phyloP scores from a whole-genome alignment of 1,140 invertebrate genomes.

The Bombus soroeensis region DNA sequence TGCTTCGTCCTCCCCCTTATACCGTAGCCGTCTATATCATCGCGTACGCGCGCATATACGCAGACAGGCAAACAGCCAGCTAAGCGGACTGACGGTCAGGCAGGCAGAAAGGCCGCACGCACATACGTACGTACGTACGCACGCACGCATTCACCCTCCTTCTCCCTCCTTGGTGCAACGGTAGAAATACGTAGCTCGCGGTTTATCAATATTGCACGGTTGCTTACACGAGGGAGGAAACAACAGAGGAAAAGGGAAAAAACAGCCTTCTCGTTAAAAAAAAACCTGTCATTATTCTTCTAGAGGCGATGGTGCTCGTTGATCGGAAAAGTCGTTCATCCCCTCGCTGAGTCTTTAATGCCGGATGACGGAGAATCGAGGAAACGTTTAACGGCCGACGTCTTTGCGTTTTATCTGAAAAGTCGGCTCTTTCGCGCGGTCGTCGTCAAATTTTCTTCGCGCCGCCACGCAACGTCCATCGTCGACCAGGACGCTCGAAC shows the following conservation, averaged over 20 bases:
- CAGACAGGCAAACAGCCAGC: constrained; percentile 36
- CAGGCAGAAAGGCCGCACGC: background rate
- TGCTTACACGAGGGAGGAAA: constrained; percentile 59
- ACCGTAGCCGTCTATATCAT: constrained; percentile 29
- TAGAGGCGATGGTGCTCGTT: constrained; percentile 52
- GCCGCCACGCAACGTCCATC: too few species aligned
- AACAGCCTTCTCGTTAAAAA: constrained; percentile 56
- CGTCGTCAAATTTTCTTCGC: background rate
- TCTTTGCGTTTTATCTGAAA: background rate
- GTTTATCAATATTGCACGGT: constrained; percentile 70
- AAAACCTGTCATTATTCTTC: constrained; percentile 67
- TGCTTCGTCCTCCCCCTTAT: constrained; percentile 52
- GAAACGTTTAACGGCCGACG: background rate
- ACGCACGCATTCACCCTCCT: background rate
- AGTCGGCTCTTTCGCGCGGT: background rate
- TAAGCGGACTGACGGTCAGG: constrained; percentile 32
- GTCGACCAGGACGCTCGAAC: too few species aligned
- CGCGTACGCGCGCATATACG: constrained; percentile 7
- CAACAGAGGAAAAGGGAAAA: constrained; percentile 22
- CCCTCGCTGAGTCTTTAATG: constrained; percentile 53
- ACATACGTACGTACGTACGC: constrained; percentile 4
- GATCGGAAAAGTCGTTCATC: constrained; percentile 63
- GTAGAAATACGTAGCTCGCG: constrained; percentile 66
- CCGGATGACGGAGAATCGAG: constrained; percentile 26
- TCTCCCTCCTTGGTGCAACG: constrained; percentile 54